Evolutionary conservation across 2,797 vertebrate genomes (phyloP).

Genomic region (Eidolon dupreanum): DNA sequence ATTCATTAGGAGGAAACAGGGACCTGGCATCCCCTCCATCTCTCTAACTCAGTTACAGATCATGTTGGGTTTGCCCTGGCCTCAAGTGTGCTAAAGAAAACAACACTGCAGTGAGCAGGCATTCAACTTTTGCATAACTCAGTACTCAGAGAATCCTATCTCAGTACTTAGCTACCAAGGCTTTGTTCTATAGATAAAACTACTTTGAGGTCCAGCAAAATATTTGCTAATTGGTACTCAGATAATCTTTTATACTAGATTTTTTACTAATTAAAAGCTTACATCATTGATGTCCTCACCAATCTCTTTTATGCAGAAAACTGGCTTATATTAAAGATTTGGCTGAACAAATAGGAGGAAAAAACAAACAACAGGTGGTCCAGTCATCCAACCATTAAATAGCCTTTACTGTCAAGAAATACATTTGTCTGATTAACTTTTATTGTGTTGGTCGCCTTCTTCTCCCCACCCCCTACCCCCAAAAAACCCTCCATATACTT

Average conservation of each 20-base stretch:
- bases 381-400: neutral
- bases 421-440: neutral
- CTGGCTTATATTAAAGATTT: neutral
- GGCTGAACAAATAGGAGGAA: neutral
- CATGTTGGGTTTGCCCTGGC: neutral
- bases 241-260: neutral
- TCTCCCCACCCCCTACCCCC: neutral
- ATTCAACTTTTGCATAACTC: neutral
- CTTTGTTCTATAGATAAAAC: neutral
- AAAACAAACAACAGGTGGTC: neutral
- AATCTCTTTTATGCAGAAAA: constrained; percentile 34
- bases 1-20: neutral
- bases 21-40: neutral
- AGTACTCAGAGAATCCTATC: neutral
- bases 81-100: neutral
- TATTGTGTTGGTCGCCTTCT: neutral
- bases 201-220: neutral
- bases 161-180: neutral
- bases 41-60: neutral
- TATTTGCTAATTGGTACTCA: neutral
- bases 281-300: neutral
- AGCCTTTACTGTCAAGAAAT: neutral
- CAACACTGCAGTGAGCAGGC: neutral
- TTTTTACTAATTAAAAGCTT: constrained; percentile 40
- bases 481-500: neutral